These are phyloP conservation scores for Lepidurus arcticus DNA, from an alignment of 1,140 invertebrate species.

Conservation along the genomic window DNA sequence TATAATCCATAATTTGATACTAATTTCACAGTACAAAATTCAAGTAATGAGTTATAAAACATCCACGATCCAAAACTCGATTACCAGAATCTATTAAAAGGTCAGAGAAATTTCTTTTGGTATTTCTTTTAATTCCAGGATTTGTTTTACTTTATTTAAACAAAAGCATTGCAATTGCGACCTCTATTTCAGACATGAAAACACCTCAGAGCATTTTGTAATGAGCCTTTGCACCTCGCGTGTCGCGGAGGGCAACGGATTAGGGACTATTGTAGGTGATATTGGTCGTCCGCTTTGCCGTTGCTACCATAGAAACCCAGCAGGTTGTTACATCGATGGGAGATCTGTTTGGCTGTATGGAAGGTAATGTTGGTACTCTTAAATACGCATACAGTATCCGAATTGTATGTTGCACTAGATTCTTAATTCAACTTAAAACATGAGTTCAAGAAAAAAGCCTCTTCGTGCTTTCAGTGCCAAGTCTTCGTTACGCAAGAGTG, in stretches of 20 bases:
- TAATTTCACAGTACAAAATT: too few relatives aligned
- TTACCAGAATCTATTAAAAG: too few relatives aligned
- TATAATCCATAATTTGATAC: too few relatives aligned
- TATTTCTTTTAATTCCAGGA: too few relatives aligned
- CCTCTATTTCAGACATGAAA: too few relatives aligned
- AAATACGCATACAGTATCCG: too few relatives aligned
- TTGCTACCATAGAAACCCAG: not conserved
- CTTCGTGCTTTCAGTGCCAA: not conserved
- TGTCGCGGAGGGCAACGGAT: not conserved
- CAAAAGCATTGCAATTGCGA: too few relatives aligned
- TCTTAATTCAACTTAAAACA: not conserved
- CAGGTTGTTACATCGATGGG: not conserved
- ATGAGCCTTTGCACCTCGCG: not conserved
- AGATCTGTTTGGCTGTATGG: not conserved
- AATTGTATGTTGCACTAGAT: not conserved
- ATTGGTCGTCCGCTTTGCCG: not conserved
- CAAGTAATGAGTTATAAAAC: too few relatives aligned
- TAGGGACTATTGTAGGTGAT: not conserved
- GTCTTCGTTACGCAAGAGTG: not conserved
- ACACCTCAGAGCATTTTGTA: not conserved
- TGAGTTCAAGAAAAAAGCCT: not conserved
- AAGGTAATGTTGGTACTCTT: not conserved
- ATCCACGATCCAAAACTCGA: too few relatives aligned
- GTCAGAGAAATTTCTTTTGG: too few relatives aligned
- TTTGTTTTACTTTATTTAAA: too few relatives aligned